These are phyloP conservation scores for Rhinopomastus cyanomelas DNA, from an alignment of 2,113 vertebrate species.

Conservation along the genomic window DNA sequence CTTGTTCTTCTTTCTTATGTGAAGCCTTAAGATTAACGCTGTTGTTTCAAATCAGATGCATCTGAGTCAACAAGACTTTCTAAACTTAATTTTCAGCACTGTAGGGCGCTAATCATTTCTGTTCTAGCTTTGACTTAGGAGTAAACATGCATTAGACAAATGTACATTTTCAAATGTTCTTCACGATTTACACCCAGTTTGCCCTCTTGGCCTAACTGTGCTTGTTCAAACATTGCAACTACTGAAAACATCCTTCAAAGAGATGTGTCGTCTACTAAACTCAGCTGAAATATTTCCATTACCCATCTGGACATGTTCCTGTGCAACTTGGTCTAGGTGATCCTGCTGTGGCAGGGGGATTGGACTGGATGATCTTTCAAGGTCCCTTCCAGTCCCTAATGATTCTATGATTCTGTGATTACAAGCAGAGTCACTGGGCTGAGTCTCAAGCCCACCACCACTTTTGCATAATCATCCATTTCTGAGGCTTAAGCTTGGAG, in stretches of 20 bases:
- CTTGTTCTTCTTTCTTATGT: slow-evolving; percentile 32
- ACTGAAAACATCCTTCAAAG: neutral
- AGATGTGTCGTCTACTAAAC: neutral
- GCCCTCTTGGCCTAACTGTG: neutral
- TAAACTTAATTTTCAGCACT: slow-evolving; percentile 18
- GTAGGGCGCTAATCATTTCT: neutral
- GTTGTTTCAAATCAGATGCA: neutral
- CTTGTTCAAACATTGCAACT: neutral
- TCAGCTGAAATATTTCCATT: neutral
- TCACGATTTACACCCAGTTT: neutral
- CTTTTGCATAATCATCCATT: neutral
- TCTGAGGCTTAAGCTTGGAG: neutral
- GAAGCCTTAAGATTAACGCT: slow-evolving; percentile 35
- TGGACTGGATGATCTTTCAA: too few relatives aligned
- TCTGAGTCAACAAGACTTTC: neutral
- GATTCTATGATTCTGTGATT: too few relatives aligned
- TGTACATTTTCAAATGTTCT: neutral
- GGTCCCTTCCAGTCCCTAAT: too few relatives aligned
- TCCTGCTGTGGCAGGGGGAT: too few relatives aligned
- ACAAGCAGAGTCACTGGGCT: neutral
- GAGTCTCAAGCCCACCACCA: neutral
- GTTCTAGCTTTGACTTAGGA: neutral
- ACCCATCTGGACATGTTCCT: too few relatives aligned
- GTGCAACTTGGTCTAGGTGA: too few relatives aligned
- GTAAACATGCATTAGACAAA: neutral